Conservation (phyloP, 2,113 vertebrate genomes). For the Nothocercus julius region DNA sequence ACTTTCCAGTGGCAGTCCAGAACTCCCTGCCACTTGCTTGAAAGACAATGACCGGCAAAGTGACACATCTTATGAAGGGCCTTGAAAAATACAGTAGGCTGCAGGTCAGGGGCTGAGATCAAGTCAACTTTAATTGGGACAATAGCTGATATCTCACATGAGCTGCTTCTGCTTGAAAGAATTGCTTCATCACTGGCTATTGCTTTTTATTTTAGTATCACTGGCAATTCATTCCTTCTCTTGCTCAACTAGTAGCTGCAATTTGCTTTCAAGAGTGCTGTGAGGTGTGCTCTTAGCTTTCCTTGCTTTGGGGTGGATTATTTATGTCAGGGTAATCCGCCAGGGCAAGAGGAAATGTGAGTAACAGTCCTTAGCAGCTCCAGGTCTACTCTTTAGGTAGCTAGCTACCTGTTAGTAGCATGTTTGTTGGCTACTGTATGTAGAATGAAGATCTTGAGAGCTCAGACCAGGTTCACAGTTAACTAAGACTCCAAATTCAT, state of each 20-base stretch:
- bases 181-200: background rate
- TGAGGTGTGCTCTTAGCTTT: background rate
- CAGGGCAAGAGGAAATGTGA: background rate
- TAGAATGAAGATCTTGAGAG: background rate
- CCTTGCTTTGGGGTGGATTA: background rate
- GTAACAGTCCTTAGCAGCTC: too few species aligned
- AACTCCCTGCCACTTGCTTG: background rate
- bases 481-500: background rate
- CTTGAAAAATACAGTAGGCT: background rate
- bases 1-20: background rate
- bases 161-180: background rate
- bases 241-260: background rate
- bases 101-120: background rate
- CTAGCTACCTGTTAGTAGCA: background rate
- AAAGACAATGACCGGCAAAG: too few species aligned
- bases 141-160: background rate
- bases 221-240: background rate
- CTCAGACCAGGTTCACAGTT: background rate
- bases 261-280: background rate
- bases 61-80: background rate
- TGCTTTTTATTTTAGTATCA: background rate
- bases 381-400: fast-evolving
- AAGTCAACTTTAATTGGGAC: background rate
- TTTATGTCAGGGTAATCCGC: background rate
- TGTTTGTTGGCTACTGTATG: background rate